Base-by-base conservation (phyloP, 2,797 vertebrate genomes). In the Pantherophis vulpinus region DNA sequence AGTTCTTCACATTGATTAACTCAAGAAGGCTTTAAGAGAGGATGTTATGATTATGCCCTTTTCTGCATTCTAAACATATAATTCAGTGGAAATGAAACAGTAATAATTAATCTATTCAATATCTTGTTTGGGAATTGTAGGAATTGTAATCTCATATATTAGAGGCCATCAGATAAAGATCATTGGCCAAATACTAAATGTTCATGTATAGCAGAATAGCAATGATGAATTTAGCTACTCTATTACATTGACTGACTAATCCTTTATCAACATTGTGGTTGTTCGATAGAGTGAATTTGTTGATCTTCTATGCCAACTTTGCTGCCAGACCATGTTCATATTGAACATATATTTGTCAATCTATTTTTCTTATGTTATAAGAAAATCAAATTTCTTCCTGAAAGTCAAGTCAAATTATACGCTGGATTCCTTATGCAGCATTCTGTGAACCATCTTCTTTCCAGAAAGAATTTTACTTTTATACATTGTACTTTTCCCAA, bases 291-390 rank as follows among this genome's bases (percentile, higher is more conserved):
- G 37, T 66, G 54, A 63, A 55, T 63, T n/a, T 37, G 20, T 59
- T 59, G 29, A 55, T 11, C 16, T 55, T 20, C 27, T 95, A 94
- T 95, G 74, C 94, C 94, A 95, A 86, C 89, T 96, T 92, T 93
- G 0, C 2, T 93, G 94, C 86, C 91, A 95, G 96, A 95, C 93
- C 61, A 58, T 90, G 54, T 88, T 95, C 94, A 93, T 86, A 93
- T 92, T 94, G 95, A 95, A 95, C 16, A 10, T 92, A 93, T 29
- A 88, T 92, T 95, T 95, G 59, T 91, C 94, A 94, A 90, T 61
- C 92, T 83, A 59, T 92, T 90, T 94, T 90, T 92, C 86, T 91
- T 91, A 91, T 89, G 55, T 8, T 91, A 93, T 90, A 0, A 92
- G 94, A 58, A 93, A 91, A 87, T 74, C 86, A 32, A 90, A 86